Base-by-base conservation (phyloP, 2,888 invertebrate genomes). In the Parasteatoda lunata region DNA sequence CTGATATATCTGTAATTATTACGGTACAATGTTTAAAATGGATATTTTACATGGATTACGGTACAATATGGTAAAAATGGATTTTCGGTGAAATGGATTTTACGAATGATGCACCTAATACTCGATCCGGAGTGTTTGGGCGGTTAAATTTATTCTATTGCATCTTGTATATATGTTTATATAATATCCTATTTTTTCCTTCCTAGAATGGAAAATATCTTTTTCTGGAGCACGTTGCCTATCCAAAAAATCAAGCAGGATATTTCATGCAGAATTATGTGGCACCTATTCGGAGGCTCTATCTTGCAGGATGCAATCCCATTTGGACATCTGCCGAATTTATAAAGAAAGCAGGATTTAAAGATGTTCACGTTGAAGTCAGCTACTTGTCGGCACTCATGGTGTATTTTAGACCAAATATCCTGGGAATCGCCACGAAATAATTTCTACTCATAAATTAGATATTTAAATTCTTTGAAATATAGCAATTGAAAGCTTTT, bases 161-260 rank as follows among this genome's bases (percentile, higher is more conserved):
- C 30, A 30, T 2, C 30, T 30, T 30, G 30, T 30, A 30, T 30
- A 30, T 30, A 30, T 30, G 2, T 30, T 30, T 30, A 30, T 30
- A 30, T 30, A 30, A 30, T 30, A 30, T 64, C 5, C 64, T n/a
- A 5, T 72, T 9, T 72, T 77, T 76, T 82, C 5, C 15, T 30
- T 78, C 76, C 5, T 70, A 86, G 86, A 72, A 68, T 54, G 86
- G 86, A 0, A 80, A 80, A n/a, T 86, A 81, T 11, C 45, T 80
- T 4, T 86, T 77, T 11, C 11, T 86, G 4, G 86, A 86, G 49
- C 86, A 86, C 70, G 68, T 80, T 4, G 45, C 54, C 0, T 77
- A n/a, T n/a, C 80, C 80, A 8, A 45, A 5, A 7, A 11, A 52
- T n/a, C 9, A 77, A 66, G 80, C 70, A 76, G 48, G 70, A 9